Conservation (phyloP, 2,797 vertebrate genomes). For the Serranus cabrilla region DNA sequence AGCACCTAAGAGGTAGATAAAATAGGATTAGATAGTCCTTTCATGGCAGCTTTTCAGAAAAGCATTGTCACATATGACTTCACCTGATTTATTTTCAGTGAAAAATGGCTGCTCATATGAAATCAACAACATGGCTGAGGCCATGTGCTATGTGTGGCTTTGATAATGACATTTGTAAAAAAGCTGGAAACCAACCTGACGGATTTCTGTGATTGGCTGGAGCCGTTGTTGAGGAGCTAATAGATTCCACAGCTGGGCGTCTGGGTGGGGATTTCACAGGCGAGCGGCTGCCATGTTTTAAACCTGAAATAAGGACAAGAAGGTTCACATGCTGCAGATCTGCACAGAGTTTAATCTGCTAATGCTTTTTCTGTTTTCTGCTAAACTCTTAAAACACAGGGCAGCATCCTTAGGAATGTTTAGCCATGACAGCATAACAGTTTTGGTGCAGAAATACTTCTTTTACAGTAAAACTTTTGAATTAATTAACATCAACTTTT, state of each 20-base stretch:
- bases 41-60: constrained; percentile 73
- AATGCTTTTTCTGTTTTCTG: neutral
- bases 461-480: too few relatives aligned
- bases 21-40: constrained; percentile 82
- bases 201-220: constrained; percentile 54
- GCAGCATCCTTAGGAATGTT: too few relatives aligned
- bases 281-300: constrained; percentile 47
- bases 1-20: constrained; percentile 84
- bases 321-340: constrained; percentile 31
- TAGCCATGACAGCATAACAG: too few relatives aligned
- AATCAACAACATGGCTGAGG: constrained; percentile 55
- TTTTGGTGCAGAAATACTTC: too few relatives aligned
- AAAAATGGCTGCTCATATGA: constrained; percentile 46
- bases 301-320: constrained; percentile 62
- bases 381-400: neutral
- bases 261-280: constrained; percentile 66
- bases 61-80: constrained; percentile 74
- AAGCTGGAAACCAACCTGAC: constrained; percentile 58
- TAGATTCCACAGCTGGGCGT: constrained; percentile 65
- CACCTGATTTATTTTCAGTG: constrained; percentile 60
- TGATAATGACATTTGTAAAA: constrained; percentile 32
- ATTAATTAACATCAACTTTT: too few relatives aligned
- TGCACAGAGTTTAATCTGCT: constrained; percentile 8
- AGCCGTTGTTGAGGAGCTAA: constrained; percentile 40
- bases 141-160: constrained; percentile 8